Evolutionary conservation across 2,888 invertebrate genomes (phyloP), one percentile per base, ranked within the genome.

Genomic region (Carabus problematicus): DNA sequence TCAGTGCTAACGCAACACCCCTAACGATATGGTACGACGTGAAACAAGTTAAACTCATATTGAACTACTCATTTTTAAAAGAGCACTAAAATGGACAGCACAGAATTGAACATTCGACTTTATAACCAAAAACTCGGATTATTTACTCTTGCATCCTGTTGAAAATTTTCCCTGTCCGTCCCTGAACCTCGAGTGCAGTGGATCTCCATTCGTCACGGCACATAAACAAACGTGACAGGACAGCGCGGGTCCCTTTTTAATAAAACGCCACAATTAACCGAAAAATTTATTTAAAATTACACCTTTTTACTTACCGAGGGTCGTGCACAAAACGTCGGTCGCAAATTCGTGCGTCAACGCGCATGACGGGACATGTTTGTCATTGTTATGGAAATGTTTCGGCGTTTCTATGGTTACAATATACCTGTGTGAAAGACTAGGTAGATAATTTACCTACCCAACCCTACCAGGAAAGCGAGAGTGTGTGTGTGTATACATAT

Each of bases 241-340:
- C 49, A 63, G 42, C 49, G 47, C 62, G 59, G 47, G 54, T 63
- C 54, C 45, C 19, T 63, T 63, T 63, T 49, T 29, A 29, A 29
- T 29, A 52, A 63, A 62, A 63, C 41, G 54, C 41, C 49, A 63
- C 63, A 63, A 63, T 63, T 63, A 54, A 63, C 39, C 63, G 63
- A 63, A 63, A 63, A 63, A 63, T 63, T 63, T 63, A 63, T 63
- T 54, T 63, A 49, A 54, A 39, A 12, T 11, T 63, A 54, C 54
- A 54, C 49, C 47, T 61, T 61, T 47, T 61, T 42, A 54, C 40
- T 11, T 63, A 39, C 41, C 49, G 52, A 63, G 41, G 63, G 39
- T 63, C 63, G 54, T 63, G 29, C 6, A 63, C 63, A 63, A 63
- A 49, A 63, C 63, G 40, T 52, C 39, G 52, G 63, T 63, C 63